Percentiles rank a stretch among this genome's conserved stretches.
These are phyloP conservation scores for Otis tarda DNA, from an alignment of 2,113 vertebrate species.

Conservation along the genomic window DNA sequence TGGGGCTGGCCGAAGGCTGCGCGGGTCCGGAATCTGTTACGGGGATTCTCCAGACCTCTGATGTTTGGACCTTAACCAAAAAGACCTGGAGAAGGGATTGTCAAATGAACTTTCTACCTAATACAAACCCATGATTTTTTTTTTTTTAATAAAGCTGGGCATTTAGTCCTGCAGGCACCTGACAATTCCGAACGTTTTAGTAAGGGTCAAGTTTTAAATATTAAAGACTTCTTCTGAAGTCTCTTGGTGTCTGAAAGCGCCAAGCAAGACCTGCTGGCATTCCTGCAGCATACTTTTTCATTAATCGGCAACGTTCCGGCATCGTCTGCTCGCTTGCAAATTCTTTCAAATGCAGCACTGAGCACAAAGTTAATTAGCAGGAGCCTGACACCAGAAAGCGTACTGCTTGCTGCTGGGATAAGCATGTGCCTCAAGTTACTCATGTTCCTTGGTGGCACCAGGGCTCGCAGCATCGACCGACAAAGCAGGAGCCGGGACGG, in stretches of 20 bases:
- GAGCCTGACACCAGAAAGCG: not conserved
- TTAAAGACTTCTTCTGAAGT: slow-evolving; percentile 9
- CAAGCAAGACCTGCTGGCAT: not conserved
- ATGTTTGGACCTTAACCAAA: not conserved
- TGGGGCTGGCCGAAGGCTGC: not conserved
- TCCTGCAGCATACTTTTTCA: not conserved
- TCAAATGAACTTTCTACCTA: not conserved
- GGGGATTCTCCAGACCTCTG: not conserved
- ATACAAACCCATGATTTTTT: not conserved
- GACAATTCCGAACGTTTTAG: not conserved
- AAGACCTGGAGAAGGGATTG: not conserved
- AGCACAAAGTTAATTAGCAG: not conserved
- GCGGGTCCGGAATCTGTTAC: not conserved
- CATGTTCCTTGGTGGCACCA: not conserved
- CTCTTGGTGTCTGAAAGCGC: not conserved
- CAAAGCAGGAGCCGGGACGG: not conserved
- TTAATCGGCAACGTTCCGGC: not conserved
- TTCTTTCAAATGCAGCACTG: not conserved
- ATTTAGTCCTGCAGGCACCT: not conserved
- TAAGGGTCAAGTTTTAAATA: slow-evolving; percentile 39
- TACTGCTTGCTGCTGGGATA: not conserved
- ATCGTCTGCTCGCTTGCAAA: not conserved
- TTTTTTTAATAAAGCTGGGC: not conserved
- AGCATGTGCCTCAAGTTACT: not conserved
- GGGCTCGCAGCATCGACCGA: not conserved